Base-by-base conservation (phyloP, 2,113 vertebrate genomes). In the Gymnorhina tibicen region DNA sequence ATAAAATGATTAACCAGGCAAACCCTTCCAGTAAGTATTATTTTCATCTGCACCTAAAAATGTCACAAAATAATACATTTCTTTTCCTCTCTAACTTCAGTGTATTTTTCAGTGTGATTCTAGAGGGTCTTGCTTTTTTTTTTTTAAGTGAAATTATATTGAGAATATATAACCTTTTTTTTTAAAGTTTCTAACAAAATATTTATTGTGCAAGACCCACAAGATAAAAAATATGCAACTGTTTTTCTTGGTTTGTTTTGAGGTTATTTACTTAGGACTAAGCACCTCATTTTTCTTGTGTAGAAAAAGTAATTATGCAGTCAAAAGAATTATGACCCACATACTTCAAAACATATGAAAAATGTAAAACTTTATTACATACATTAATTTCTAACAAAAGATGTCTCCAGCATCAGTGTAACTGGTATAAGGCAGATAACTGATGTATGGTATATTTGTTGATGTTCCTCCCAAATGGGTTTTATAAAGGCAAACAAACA, bases 331-430 rank as follows among this genome's bases (percentile, higher is more conserved):
- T 98, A 98, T 97, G 97, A 97, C 95, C 97, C 96, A 96, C 97
- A 98, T 98, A 97, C 98, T 98, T 98, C 98, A 98, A 98, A 98
- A 98, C 91, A 98, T 98, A 98, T 98, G 98, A 98, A 98, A 98
- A 98, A 98, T 98, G 98, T 98, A 98, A 98, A 98, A 98, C 98
- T 98, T 98, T 98, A 98, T 98, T 98, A 97, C 97, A 95, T 97
- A 97, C 98, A 98, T 98, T 98, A 98, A 98, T 98, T 98, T 98
- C 97, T 98, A 98, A 98, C 97, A 98, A 97, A 98, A 97, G 97
- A 98, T 90, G 90, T 98, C 98, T 97, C 96, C 78, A 92, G 97
- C 97, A 96, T 97, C 97, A 97, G 85, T 81, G 82, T 97, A 98
- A 98, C 98, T 97, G 95, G 97, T 95, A 77, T 87, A 96, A 97